Percentiles rank a stretch among this genome's conserved stretches.
Evolutionary conservation across 2,797 vertebrate genomes (phyloP).

Genomic region (Synanceia verrucosa): DNA sequence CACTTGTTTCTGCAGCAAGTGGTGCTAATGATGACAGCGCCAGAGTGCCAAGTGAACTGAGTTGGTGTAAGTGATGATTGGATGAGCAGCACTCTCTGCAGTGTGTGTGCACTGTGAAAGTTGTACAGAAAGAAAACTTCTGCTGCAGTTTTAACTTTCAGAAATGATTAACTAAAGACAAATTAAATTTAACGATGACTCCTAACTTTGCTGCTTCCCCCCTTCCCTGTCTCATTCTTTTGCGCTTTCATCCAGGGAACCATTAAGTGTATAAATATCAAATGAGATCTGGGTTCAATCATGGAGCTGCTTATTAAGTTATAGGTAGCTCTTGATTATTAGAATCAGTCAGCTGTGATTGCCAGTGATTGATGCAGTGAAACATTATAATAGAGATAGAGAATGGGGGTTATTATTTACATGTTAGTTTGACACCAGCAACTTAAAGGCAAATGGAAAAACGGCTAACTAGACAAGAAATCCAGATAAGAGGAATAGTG

Average conservation of each 20-base stretch:
- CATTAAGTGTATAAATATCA: slow-evolving; percentile 43
- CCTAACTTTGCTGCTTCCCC: background rate
- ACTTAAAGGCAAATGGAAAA: slow-evolving; percentile 3
- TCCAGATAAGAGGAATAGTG: slow-evolving; percentile 1
- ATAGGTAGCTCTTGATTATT: slow-evolving; percentile 55
- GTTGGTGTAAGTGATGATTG: slow-evolving; percentile 43
- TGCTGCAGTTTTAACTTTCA: slow-evolving; percentile 16
- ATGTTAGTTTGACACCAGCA: slow-evolving; percentile 16
- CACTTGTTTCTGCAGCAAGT: slow-evolving; percentile 39
- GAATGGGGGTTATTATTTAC: slow-evolving; percentile 4
- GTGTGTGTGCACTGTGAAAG: slow-evolving; percentile 1
- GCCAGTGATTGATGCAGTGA: slow-evolving; percentile 37
- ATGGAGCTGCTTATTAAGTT: slow-evolving; percentile 57
- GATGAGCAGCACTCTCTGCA: slow-evolving; percentile 33
- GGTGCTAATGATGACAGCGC: slow-evolving; percentile 55
- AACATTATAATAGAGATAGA: slow-evolving; percentile 18
- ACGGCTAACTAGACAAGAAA: background rate
- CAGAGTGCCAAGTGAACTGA: slow-evolving; percentile 53
- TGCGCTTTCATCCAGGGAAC: slow-evolving; percentile 37
- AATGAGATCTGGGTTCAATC: slow-evolving; percentile 48
- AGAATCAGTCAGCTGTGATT: slow-evolving; percentile 31
- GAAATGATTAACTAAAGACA: slow-evolving; percentile 26
- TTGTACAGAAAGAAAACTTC: slow-evolving; percentile 25
- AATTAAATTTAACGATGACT: slow-evolving; percentile 54
- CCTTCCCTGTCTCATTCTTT: background rate